phyloP scores from a whole-genome alignment of 2,797 vertebrate genomes.

The Salmo trutta region DNA sequence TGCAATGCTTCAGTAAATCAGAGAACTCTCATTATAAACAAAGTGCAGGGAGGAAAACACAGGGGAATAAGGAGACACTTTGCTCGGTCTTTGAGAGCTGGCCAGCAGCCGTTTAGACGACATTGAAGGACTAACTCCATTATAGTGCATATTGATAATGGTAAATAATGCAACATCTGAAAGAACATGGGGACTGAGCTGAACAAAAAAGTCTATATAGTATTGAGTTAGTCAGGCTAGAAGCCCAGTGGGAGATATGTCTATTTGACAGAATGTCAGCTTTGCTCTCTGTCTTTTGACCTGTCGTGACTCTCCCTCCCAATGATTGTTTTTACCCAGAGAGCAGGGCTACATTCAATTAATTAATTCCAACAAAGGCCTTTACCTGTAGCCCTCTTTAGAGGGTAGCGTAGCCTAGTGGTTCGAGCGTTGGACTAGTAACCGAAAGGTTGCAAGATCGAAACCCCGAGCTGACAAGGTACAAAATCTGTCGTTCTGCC shows the following conservation, averaged over 20 bases:
- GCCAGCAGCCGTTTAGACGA: background rate
- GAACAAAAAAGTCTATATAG: too few relatives aligned
- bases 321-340: background rate
- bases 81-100: background rate
- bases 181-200: too few relatives aligned
- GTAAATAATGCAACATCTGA: background rate
- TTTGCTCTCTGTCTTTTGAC: background rate
- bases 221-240: too few relatives aligned
- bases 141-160: background rate
- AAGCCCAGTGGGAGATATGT: too few relatives aligned
- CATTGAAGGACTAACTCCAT: background rate
- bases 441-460: too few relatives aligned
- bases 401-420: too few relatives aligned
- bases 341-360: background rate
- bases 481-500: too few relatives aligned
- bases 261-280: background rate
- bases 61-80: background rate
- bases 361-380: background rate
- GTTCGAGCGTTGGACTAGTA: too few relatives aligned
- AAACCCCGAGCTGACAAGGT: too few relatives aligned
- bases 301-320: background rate
- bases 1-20: background rate
- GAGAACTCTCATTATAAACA: background rate
- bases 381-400: background rate
- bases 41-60: background rate